Evolutionary conservation across 2,113 vertebrate species (phyloP).

Genomic region (Egretta garzetta): DNA sequence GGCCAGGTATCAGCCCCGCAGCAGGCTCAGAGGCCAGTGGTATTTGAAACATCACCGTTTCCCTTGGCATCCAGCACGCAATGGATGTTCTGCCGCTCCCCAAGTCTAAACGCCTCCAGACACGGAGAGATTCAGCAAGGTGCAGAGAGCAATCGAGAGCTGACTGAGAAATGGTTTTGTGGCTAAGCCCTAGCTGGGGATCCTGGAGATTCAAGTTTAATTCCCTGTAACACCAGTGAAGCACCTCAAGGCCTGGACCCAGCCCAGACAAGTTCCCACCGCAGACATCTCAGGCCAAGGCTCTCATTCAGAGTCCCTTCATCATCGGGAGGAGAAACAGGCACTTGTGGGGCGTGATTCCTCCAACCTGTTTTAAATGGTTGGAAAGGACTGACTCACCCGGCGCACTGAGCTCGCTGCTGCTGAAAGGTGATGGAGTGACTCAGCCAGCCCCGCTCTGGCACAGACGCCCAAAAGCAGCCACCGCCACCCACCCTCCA

Average conservation of each 20-base stretch:
- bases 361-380: neutral
- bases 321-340: neutral
- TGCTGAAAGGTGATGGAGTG: neutral
- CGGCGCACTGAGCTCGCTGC: neutral
- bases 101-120: neutral
- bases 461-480: neutral
- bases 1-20: neutral
- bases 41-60: neutral
- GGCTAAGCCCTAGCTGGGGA: neutral
- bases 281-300: accelerated
- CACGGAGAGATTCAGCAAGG: neutral
- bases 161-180: neutral
- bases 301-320: neutral
- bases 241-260: neutral
- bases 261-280: neutral
- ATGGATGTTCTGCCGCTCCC: neutral
- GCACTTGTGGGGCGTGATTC: neutral
- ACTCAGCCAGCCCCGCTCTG: neutral
- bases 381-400: neutral
- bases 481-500: accelerated
- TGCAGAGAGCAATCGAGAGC: neutral
- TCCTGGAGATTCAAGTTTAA: neutral
- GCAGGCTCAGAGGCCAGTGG: neutral
- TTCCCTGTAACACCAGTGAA: neutral
- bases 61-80: neutral